Evolutionary conservation across 2,113 vertebrate species (phyloP), one percentile per base, ranked within the genome.

Genomic region (Macrotis lagotis): DNA sequence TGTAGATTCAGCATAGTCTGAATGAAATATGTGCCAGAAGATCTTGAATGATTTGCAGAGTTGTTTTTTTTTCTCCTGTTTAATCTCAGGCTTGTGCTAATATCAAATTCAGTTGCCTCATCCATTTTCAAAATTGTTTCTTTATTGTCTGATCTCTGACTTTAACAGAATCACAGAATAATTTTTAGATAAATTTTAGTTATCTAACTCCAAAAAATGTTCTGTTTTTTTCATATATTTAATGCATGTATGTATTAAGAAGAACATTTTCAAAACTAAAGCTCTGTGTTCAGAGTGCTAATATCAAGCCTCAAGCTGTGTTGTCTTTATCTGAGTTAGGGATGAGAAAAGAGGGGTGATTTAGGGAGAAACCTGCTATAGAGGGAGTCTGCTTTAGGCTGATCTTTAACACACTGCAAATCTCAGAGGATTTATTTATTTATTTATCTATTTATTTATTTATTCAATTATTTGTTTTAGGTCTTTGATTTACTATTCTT

Each of bases 61-160:
- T 83, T 83, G 66, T 83, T 83, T 83, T 53, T 55, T 53, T 74
- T 83, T 83, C 59, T 94, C 93, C 59, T 93, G 48, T 97, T 93
- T 94, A 89, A 92, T 93, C 50, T 94, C 5, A 53, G 92, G 51
- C 26, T 31, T 90, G 91, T n/a, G 4, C 59, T 51, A 89, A 92
- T 55, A 26, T 0, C 1, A 51, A 55, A 22, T 48, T 95, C 92
- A 93, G 47, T 83, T 90, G 25, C 48, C 51, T 92, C 31, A 90
- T 55, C 26, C 48, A 24, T 94, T 91, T 93, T 25, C 47, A 88
- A 12, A 49, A 47, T 90, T 48, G 74, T 53, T 59, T 74, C 31
- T 90, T 92, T 92, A 88, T 92, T 59, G 90, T 90, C 92, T 83
- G n/a, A 90, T 55, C 44, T 51, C 48, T 91, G 44, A n/a, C 12